A percentile compares a stretch with the other conserved stretches of the same genome.
Evolutionary conservation across 2,888 invertebrate species (phyloP).

Genomic region (Hypselothyrea guttata): DNA sequence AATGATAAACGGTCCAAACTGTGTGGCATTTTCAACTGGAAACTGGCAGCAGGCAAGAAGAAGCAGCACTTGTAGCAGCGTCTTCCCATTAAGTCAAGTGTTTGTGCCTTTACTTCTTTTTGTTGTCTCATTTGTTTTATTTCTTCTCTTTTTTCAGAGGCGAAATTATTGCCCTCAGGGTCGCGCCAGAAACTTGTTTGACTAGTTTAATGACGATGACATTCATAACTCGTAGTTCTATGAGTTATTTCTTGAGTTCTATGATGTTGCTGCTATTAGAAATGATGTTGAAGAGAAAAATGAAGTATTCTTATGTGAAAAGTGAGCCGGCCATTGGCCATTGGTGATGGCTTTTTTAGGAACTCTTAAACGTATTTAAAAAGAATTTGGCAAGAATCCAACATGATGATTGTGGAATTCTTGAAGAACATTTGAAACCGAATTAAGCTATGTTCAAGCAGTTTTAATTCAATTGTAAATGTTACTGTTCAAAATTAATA

Average conservation of each 20-base stretch:
- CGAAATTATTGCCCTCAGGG: slow-evolving; percentile 44
- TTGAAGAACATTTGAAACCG: too few relatives aligned
- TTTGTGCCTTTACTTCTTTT: not conserved
- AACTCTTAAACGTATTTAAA: too few relatives aligned
- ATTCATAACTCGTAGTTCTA: slow-evolving; percentile 22
- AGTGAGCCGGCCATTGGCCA: not conserved
- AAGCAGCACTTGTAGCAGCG: not conserved
- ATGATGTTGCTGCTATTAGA: not conserved
- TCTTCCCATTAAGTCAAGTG: slow-evolving; percentile 18
- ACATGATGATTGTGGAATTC: too few relatives aligned
- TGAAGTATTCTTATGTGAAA: not conserved
- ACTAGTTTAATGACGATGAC: slow-evolving; percentile 57
- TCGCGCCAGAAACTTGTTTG: slow-evolving; percentile 56
- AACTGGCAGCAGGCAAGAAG: not conserved
- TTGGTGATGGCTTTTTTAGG: too few relatives aligned
- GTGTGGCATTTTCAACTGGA: slow-evolving; percentile 9
- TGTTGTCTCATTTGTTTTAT: not conserved
- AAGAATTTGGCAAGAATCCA: too few relatives aligned
- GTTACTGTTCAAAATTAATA: too few relatives aligned
- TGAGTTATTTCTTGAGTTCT: slow-evolving; percentile 11
- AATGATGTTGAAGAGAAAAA: not conserved
- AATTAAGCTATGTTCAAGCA: too few relatives aligned
- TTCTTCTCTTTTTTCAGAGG: slow-evolving; percentile 24
- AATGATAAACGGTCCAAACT: slow-evolving; percentile 34
- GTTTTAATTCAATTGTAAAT: too few relatives aligned